Evolutionary conservation across 2,797 vertebrate species (phyloP).

Genomic region (Xiphorhynchus erythropygius): DNA sequence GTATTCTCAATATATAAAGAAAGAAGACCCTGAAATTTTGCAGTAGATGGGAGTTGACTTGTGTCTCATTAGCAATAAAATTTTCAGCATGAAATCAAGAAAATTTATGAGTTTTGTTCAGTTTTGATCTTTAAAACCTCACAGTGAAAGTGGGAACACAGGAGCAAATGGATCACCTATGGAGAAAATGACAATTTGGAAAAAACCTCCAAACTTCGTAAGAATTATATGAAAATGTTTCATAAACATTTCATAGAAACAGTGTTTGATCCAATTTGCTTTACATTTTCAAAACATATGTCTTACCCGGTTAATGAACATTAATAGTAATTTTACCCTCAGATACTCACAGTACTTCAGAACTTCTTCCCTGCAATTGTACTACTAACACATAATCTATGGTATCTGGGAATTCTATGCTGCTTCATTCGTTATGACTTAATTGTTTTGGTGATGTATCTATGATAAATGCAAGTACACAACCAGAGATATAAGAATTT

Average conservation of each 20-base stretch:
- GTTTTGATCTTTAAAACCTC: background rate
- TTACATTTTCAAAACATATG: background rate
- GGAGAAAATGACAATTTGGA: background rate
- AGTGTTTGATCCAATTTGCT: background rate
- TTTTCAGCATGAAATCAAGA: background rate
- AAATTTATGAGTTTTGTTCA: background rate
- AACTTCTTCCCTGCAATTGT: background rate
- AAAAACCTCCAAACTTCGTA: rapidly evolving
- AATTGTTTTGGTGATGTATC: background rate
- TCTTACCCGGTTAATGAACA: background rate
- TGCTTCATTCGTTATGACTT: background rate
- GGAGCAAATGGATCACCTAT: background rate
- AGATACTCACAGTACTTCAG: background rate
- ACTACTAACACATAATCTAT: background rate
- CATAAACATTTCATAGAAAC: background rate
- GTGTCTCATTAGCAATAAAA: background rate
- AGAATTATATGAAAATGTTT: background rate
- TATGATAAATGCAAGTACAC: background rate
- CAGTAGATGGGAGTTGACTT: background rate
- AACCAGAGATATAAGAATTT: background rate
- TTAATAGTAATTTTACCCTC: background rate
- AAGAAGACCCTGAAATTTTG: background rate
- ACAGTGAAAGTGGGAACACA: background rate
- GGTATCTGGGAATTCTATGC: background rate
- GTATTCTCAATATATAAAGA: background rate